Percentiles rank a stretch among this genome's conserved stretches.
Conservation (phyloP, 1,140 invertebrate species). For the Lepidotrigona ventralis region DNA sequence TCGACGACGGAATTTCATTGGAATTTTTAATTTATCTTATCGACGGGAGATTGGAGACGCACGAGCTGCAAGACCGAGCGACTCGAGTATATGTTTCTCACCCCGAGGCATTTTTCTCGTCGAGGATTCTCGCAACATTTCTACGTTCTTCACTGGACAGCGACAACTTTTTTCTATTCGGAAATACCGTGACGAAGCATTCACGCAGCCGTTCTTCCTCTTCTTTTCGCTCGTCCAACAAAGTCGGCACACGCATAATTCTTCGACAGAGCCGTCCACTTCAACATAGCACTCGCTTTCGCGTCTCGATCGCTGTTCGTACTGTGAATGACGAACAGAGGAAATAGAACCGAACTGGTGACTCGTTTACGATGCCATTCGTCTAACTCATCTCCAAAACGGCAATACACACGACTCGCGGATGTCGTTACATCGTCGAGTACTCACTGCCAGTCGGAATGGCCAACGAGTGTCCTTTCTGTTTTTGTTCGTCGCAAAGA, state of each 20-base stretch:
- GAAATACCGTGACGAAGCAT: neutral
- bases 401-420: no score
- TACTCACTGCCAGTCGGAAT: neutral
- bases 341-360: neutral
- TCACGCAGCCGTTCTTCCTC: constrained; percentile 28
- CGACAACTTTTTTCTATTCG: constrained; percentile 8
- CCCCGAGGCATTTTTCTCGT: constrained; percentile 10
- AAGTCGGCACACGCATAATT: constrained; percentile 58
- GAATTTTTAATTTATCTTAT: neutral
- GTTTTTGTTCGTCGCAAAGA: neutral
- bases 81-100: constrained; percentile 20
- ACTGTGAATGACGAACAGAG: neutral
- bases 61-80: neutral
- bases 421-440: neutral
- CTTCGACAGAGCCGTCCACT: constrained; percentile 75
- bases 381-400: neutral
- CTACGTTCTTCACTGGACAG: constrained; percentile 1
- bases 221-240: constrained; percentile 47
- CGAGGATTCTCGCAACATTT: constrained; percentile 16
- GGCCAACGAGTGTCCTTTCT: neutral
- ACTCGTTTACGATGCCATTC: no score
- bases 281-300: constrained; percentile 71
- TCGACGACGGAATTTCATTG: neutral
- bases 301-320: neutral
- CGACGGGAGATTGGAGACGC: neutral